Percentiles rank a stretch among this genome's conserved stretches.
phyloP scores from a whole-genome alignment of 2,888 invertebrate species.

The Lasioglossum morio region DNA sequence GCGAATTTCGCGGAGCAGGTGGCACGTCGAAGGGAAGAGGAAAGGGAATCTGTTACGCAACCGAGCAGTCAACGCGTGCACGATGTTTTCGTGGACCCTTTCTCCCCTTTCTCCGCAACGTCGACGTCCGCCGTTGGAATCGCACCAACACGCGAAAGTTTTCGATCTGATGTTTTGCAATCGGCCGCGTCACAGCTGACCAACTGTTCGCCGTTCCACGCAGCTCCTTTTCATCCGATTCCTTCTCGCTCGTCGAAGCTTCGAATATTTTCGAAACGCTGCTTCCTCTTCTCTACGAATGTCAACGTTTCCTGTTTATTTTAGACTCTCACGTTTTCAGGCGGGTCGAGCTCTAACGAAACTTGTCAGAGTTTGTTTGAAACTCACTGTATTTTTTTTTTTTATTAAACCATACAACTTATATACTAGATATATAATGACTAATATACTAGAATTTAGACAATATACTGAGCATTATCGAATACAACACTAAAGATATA shows the following conservation, averaged over 20 bases:
- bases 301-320: background rate
- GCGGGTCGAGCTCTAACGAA: background rate
- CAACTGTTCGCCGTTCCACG: background rate
- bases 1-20: conserved; percentile 48
- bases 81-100: conserved; percentile 70
- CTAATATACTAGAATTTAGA: too few species aligned
- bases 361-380: too few species aligned
- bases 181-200: conserved; percentile 23
- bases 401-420: too few species aligned
- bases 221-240: background rate
- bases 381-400: too few species aligned
- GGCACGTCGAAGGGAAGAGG: conserved; percentile 34
- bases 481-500: too few species aligned
- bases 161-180: conserved; percentile 26
- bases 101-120: conserved; percentile 13
- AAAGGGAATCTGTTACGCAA: conserved; percentile 63
- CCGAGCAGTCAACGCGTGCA: conserved; percentile 56
- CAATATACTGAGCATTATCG: too few species aligned
- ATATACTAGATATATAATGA: too few species aligned
- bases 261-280: background rate
- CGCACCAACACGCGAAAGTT: conserved; percentile 16
- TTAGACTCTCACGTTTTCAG: too few species aligned
- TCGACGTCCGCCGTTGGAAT: conserved; percentile 25
- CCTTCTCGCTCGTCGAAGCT: background rate
- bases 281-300: background rate